Percentiles rank a stretch among this genome's conserved stretches.
phyloP scores from a whole-genome alignment of 2,113 vertebrate species.

The Erythrocercus mccallii region DNA sequence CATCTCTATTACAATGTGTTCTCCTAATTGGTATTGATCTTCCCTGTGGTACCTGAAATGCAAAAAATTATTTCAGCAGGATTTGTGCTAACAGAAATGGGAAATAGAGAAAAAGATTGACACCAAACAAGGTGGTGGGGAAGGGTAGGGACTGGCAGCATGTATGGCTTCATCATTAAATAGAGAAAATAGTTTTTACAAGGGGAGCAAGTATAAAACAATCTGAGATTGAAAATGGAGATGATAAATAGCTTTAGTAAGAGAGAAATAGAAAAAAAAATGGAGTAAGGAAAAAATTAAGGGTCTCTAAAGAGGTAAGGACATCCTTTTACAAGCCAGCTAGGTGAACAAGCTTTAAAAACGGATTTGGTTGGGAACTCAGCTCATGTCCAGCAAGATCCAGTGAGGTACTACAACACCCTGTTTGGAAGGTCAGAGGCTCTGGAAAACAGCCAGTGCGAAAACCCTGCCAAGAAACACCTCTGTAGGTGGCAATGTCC shows the following conservation, averaged over 20 bases:
- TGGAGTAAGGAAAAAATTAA: background rate
- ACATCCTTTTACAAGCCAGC: background rate
- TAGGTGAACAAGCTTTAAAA: background rate
- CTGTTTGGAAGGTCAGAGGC: background rate
- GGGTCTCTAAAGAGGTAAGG: background rate
- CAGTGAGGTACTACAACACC: background rate
- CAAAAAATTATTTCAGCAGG: background rate
- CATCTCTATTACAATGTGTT: background rate
- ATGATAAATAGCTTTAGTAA: background rate
- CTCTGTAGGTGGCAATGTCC: slow-evolving; percentile 21
- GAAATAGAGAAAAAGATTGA: background rate
- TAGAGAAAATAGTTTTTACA: background rate
- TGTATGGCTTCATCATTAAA: background rate
- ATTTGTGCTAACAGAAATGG: background rate
- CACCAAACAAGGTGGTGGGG: background rate
- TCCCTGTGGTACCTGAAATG: slow-evolving; percentile 12
- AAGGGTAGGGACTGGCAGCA: background rate
- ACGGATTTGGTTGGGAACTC: background rate
- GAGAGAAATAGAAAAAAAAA: background rate
- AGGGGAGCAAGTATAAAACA: background rate
- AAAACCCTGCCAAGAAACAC: slow-evolving; percentile 49
- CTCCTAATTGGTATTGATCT: slow-evolving; percentile 55
- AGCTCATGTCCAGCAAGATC: slow-evolving; percentile 37
- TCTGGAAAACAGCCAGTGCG: slow-evolving; percentile 34
- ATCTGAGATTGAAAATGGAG: background rate